Percentiles rank a stretch among this genome's conserved stretches.
These are phyloP conservation scores for Rhizomys pruinosus DNA, from an alignment of 2,113 vertebrate genomes.

Conservation along the genomic window DNA sequence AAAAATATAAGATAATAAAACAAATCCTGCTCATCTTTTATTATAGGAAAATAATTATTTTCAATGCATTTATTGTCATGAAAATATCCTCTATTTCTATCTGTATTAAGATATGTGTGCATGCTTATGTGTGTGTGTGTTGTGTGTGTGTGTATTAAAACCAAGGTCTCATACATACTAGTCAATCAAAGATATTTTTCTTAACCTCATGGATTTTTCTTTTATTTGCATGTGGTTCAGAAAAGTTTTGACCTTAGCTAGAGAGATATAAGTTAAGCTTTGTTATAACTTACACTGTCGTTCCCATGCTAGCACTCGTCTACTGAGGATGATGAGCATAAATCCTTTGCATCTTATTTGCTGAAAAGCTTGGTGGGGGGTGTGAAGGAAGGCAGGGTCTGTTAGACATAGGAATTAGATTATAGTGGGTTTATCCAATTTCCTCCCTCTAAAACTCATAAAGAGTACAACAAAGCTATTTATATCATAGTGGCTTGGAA, in stretches of 20 bases:
- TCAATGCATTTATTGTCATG: conserved; percentile 28
- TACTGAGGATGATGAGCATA: not conserved
- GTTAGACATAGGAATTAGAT: conserved; percentile 40
- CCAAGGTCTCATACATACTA: not conserved
- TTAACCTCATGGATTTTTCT: not conserved
- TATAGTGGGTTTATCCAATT: conserved; percentile 49
- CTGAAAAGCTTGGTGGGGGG: not conserved
- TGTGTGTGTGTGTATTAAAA: not conserved
- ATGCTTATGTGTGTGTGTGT: not conserved
- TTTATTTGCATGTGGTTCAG: not conserved
- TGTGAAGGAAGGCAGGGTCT: not conserved
- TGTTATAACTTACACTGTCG: not conserved
- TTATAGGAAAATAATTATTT: not conserved
- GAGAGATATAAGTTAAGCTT: not conserved
- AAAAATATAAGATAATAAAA: not conserved
- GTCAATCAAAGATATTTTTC: not conserved
- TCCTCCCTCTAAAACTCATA: conserved; percentile 40
- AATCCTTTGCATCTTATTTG: not conserved
- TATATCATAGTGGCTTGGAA: conserved; percentile 32
- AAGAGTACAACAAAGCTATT: conserved; percentile 55
- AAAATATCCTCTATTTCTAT: conserved; percentile 25
- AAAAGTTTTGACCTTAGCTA: not conserved
- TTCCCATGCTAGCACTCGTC: not conserved
- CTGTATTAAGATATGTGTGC: not conserved
- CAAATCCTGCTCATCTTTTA: conserved; percentile 15